Evolutionary conservation across 2,113 vertebrate genomes (phyloP).

Genomic region (Sardina pilchardus): DNA sequence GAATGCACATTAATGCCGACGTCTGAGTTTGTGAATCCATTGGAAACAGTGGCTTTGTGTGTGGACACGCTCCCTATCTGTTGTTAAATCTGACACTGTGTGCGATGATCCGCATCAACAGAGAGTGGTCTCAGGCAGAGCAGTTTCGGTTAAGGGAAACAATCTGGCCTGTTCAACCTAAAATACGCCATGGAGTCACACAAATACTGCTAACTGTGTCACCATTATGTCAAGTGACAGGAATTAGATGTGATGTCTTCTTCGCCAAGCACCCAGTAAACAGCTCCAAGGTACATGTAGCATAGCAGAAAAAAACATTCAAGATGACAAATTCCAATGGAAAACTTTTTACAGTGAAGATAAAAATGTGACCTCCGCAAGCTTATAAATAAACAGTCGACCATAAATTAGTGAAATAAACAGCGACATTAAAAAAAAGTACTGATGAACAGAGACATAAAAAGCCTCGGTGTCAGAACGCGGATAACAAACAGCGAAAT

Average conservation of each 20-base stretch:
- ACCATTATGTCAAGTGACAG: not conserved
- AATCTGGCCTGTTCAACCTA: not conserved
- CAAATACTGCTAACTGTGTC: not conserved
- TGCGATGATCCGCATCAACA: not conserved
- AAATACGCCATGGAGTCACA: not conserved
- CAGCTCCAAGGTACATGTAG: not conserved
- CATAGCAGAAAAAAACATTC: not conserved
- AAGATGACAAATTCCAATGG: not conserved
- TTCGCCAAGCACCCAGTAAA: not conserved
- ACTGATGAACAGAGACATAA: not conserved
- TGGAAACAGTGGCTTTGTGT: conserved; percentile 13
- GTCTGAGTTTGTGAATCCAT: not conserved
- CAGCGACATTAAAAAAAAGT: not conserved
- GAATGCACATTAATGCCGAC: not conserved
- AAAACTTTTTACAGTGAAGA: not conserved
- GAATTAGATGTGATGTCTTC: not conserved
- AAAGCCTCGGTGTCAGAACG: not conserved
- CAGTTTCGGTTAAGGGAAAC: not conserved
- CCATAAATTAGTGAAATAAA: conserved; percentile 9
- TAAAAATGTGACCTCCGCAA: not conserved
- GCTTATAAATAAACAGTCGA: not conserved
- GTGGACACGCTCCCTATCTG: not conserved
- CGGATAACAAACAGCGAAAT: not conserved
- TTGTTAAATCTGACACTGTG: not conserved
- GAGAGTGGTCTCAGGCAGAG: not conserved